These are phyloP conservation scores for Daboia siamensis DNA, from an alignment of 2,113 vertebrate genomes.

Conservation along the genomic window DNA sequence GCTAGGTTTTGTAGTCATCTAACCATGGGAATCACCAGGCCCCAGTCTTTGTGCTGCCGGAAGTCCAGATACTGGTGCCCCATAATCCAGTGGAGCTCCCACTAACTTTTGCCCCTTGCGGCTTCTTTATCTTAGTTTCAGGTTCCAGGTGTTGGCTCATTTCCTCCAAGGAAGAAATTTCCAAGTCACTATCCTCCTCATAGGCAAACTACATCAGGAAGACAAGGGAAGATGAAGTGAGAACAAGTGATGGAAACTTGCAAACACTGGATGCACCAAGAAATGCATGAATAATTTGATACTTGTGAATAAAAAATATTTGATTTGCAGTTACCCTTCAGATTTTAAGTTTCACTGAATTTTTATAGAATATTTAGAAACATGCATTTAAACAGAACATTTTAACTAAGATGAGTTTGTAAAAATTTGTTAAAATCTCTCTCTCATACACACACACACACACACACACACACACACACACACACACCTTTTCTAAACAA, in stretches of 20 bases:
- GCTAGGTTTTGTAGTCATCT: too few relatives aligned
- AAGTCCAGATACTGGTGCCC: constrained; percentile 54
- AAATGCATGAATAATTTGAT: background rate
- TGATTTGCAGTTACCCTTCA: background rate
- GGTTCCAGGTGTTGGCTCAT: constrained; percentile 43
- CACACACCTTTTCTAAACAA: too few relatives aligned
- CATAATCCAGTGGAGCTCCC: constrained; percentile 35
- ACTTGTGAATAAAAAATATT: background rate
- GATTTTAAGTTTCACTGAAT: background rate
- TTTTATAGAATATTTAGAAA: background rate
- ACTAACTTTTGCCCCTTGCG: constrained; percentile 23
- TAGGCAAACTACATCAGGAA: constrained; percentile 49
- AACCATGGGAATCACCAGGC: constrained; percentile 49
- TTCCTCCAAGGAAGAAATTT: constrained; percentile 66
- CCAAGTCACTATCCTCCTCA: constrained; percentile 62
- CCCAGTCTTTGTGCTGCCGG: constrained; percentile 31
- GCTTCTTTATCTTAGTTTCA: constrained; percentile 17
- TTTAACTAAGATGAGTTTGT: background rate
- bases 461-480: too few relatives aligned
- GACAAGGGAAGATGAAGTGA: background rate
- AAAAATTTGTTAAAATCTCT: background rate
- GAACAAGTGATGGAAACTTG: background rate
- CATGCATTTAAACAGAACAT: background rate
- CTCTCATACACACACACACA: too few relatives aligned
- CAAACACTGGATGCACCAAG: rapidly evolving